These are phyloP conservation scores for Crossaster papposus DNA, from an alignment of 53 echinoderm and acorn worm species.

Conservation along the genomic window DNA sequence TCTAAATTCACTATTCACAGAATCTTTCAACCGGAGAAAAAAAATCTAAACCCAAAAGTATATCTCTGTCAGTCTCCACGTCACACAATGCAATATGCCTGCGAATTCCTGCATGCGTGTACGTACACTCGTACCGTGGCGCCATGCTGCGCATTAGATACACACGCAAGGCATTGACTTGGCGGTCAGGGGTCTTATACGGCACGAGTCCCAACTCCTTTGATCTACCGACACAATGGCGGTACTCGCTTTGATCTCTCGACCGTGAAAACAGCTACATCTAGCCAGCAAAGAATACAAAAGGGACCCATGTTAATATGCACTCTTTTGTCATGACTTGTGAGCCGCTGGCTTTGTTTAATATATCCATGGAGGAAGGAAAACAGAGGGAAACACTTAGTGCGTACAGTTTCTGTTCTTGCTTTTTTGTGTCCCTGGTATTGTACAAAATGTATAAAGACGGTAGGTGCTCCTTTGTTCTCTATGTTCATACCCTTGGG, in stretches of 20 bases:
- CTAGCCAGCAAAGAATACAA: neutral
- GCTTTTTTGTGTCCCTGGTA: neutral
- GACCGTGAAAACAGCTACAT: slow-evolving; percentile 55
- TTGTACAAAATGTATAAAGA: neutral
- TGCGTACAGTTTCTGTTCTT: neutral
- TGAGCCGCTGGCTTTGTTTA: slow-evolving; percentile 4
- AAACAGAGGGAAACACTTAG: neutral
- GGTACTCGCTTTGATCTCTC: slow-evolving; percentile 43
- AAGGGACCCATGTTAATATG: slow-evolving; percentile 14
- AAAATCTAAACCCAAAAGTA: neutral
- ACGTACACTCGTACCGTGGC: slow-evolving; percentile 7
- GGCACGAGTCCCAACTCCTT: slow-evolving; percentile 16
- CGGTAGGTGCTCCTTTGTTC: slow-evolving; percentile 14
- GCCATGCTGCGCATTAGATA: slow-evolving; percentile 31
- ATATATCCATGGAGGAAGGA: slow-evolving; percentile 13
- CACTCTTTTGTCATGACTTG: slow-evolving; percentile 7
- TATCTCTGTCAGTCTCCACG: neutral
- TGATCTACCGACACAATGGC: slow-evolving; percentile 58
- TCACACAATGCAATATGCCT: neutral
- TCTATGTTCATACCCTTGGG: neutral
- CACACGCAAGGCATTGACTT: slow-evolving; percentile 46
- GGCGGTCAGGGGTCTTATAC: neutral
- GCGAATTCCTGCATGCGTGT: neutral
- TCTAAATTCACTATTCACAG: neutral
- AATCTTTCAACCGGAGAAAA: neutral